A percentile compares a stretch with the other conserved stretches of the same genome.
These are phyloP conservation scores for Trilocha varians DNA, from an alignment of 2,888 invertebrate genomes.

Conservation along the genomic window DNA sequence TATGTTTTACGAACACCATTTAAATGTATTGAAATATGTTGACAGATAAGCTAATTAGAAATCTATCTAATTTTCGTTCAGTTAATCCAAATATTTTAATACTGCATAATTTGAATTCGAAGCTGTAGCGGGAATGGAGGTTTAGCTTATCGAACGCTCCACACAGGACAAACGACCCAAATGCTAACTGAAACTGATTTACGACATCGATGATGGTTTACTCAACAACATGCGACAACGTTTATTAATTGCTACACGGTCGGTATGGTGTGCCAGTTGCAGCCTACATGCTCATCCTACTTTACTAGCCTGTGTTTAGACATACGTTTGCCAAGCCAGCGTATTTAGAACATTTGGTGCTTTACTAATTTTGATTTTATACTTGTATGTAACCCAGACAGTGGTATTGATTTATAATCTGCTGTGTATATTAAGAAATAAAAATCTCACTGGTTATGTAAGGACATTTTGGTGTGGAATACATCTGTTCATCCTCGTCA, in stretches of 20 bases:
- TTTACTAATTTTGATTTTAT: too few species aligned
- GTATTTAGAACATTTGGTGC: constrained; percentile 1
- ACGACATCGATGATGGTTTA: constrained; percentile 48
- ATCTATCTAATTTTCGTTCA: too few species aligned
- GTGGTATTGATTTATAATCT: too few species aligned
- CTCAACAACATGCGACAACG: constrained; percentile 33
- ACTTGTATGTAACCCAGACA: too few species aligned
- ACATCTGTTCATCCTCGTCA: too few species aligned
- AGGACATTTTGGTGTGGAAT: too few species aligned
- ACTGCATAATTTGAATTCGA: not conserved
- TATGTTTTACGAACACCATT: too few species aligned
- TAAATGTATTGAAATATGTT: too few species aligned
- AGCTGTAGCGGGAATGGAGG: constrained; percentile 10
- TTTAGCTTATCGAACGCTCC: constrained; percentile 55
- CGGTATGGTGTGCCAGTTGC: constrained; percentile 18
- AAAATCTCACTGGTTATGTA: too few species aligned
- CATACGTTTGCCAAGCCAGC: not conserved
- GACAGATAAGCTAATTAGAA: too few species aligned
- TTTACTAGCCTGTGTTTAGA: constrained; percentile 6
- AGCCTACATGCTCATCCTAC: not conserved
- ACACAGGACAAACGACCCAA: constrained; percentile 37
- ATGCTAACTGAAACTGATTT: constrained; percentile 63
- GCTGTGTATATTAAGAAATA: too few species aligned
- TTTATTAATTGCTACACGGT: constrained; percentile 41
- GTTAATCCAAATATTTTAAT: too few species aligned